Evolutionary conservation across 1,140 invertebrate genomes (phyloP).

Genomic region (Acromyrmex charruanus): DNA sequence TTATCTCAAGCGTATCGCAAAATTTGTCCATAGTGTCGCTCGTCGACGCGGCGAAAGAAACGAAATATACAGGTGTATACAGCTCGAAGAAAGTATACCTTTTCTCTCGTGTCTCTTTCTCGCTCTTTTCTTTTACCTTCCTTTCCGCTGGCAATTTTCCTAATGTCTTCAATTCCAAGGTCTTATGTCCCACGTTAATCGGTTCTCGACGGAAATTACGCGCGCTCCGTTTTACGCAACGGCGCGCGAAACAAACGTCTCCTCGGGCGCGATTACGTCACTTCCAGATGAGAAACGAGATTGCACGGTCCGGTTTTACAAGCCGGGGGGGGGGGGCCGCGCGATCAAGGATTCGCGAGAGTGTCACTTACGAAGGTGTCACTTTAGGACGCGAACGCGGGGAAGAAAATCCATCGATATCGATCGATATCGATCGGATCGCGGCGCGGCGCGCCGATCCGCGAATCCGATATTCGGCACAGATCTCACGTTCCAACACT

Average conservation of each 20-base stretch:
- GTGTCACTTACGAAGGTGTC: background rate
- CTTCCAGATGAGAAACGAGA: constrained; percentile 8
- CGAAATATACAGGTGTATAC: too few relatives aligned
- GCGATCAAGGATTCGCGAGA: background rate
- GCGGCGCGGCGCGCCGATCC: constrained; percentile 19
- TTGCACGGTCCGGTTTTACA: constrained; percentile 32
- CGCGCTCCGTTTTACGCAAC: constrained; percentile 25
- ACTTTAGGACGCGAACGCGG: background rate
- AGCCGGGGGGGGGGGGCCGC: constrained; percentile 5
- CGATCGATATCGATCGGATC: constrained; percentile 2
- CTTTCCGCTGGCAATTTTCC: background rate
- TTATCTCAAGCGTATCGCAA: background rate
- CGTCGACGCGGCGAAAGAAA: background rate
- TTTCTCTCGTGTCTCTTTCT: background rate
- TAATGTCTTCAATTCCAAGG: background rate
- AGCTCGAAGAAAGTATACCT: background rate
- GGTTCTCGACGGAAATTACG: constrained; percentile 2
- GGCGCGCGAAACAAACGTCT: background rate
- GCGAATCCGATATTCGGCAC: background rate
- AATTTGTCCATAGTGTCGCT: background rate
- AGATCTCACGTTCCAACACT: background rate
- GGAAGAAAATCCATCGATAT: constrained; percentile 34
- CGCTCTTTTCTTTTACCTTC: background rate
- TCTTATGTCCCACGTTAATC: background rate
- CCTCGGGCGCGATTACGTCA: constrained; percentile 53